These are phyloP conservation scores for Craniophora ligustri DNA, from an alignment of 2,888 invertebrate genomes.

Conservation along the genomic window DNA sequence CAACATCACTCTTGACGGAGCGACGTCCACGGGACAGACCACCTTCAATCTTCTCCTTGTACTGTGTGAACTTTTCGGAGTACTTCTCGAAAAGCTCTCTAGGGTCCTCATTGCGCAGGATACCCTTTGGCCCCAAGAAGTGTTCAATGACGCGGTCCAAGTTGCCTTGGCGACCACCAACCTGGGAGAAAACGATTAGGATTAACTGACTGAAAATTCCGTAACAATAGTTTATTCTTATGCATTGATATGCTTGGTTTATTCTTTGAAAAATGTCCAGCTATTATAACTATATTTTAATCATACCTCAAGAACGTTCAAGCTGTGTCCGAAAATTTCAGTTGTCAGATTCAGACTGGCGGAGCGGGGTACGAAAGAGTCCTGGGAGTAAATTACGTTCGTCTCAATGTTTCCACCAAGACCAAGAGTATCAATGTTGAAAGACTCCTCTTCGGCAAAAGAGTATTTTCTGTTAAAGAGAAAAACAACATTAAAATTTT, in stretches of 20 bases:
- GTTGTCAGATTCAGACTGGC: slow-evolving; percentile 92
- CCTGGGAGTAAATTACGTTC: slow-evolving; percentile 94
- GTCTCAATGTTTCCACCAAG: slow-evolving; percentile 91
- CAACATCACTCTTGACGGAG: slow-evolving; percentile 79
- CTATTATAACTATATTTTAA: not conserved
- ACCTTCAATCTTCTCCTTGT: slow-evolving; percentile 82
- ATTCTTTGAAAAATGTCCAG: too few relatives aligned
- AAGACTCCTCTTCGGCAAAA: slow-evolving; percentile 92
- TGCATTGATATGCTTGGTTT: not conserved
- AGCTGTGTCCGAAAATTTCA: slow-evolving; percentile 93
- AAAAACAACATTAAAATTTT: too few relatives aligned
- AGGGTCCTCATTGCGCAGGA: slow-evolving; percentile 84
- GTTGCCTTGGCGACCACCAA: slow-evolving; percentile 93
- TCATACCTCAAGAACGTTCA: slow-evolving; percentile 92
- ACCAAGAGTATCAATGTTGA: slow-evolving; percentile 91
- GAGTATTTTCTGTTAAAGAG: slow-evolving; percentile 91
- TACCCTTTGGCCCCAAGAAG: slow-evolving; percentile 92
- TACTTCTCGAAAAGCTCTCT: slow-evolving; percentile 72
- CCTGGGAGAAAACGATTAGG: slow-evolving; percentile 4
- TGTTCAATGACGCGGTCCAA: slow-evolving; percentile 92
- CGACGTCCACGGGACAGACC: slow-evolving; percentile 78
- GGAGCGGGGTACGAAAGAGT: slow-evolving; percentile 93
- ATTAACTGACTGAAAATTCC: not conserved
- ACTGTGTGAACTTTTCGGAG: slow-evolving; percentile 64
- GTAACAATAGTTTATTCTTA: too few relatives aligned